Evolutionary conservation across 2,797 vertebrate genomes (phyloP), one percentile per base, ranked within the genome.

Genomic region (Emydoidea blandingii): DNA sequence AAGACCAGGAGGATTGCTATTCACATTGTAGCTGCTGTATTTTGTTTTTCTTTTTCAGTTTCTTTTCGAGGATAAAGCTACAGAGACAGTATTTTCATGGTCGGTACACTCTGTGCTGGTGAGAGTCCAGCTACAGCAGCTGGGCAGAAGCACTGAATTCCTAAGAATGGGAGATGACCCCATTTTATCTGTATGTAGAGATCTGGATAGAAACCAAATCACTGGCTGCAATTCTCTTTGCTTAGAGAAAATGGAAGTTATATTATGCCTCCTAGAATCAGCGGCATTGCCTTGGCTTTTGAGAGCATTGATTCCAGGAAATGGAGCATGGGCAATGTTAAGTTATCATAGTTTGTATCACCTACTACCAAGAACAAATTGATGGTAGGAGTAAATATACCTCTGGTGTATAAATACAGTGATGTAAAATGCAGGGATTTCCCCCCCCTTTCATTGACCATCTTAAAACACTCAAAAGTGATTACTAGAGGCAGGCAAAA

Each of bases 81-180:
- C 41, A 81, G 56, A 8, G 8, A 10, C 41, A 18, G 41, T 85
- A 14, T 76, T 16, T 12, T 37, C 31, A n/a, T 88, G 1, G 3
- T 68, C 34, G 41, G 34, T 57, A 11, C 44, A 1, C 14, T 1
- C 5, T 21, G 41, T 57, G 2, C 86, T 94, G 94, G 81, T 92
- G 47, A 90, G 91, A 68, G 41, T 97, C 87, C 97, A 98, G 96
- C 95, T 95, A n/a, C 93, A 95, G 91, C 96, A 97, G 96, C 93
- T 97, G 94, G 54, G 81, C 90, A 62, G 82, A 81, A 95, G 93
- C 91, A 83, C 34, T 72, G 76, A 62, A 84, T 87, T 97, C 86
- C 93, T 94, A 29, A 83, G 94, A 80, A 92, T 0, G 86, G 79
- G 96, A 97, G 94, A 83, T 96, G 96, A 96, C 94, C 93, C 94